Conservation (phyloP, 2,797 vertebrate species). For the Smutsia temminckii region DNA sequence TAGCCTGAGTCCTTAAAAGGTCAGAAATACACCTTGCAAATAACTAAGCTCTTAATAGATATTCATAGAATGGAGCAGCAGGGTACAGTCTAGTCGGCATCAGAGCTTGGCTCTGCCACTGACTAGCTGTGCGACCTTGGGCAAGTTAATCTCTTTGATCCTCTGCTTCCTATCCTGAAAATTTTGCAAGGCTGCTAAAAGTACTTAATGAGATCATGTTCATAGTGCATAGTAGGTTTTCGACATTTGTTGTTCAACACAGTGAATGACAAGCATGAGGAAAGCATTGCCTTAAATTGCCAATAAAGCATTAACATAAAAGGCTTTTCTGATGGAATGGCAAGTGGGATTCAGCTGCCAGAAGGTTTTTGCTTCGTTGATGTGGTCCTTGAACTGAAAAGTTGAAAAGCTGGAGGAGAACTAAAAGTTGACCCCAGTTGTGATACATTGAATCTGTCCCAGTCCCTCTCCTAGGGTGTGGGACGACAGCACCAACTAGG, state of each 20-base stretch:
- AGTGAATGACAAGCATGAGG: background rate
- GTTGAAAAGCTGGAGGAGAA: background rate
- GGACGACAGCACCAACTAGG: background rate
- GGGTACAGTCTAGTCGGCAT: slow-evolving; percentile 52
- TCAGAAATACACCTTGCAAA: slow-evolving; percentile 57
- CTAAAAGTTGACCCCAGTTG: background rate
- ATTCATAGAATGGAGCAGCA: slow-evolving; percentile 69
- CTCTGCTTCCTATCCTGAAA: slow-evolving; percentile 71
- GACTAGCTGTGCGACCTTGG: slow-evolving; percentile 63
- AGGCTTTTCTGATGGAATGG: background rate
- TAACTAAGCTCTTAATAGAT: slow-evolving; percentile 50
- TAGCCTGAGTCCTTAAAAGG: slow-evolving; percentile 42
- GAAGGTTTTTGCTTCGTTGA: background rate
- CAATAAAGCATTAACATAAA: background rate
- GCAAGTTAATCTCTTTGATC: slow-evolving; percentile 72
- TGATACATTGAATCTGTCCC: background rate
- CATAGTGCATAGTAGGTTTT: background rate
- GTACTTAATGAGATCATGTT: background rate
- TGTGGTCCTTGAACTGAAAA: background rate
- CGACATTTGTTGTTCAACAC: background rate
- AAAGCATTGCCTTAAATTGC: background rate
- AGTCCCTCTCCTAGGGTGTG: background rate
- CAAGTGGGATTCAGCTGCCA: background rate
- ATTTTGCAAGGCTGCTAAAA: background rate
- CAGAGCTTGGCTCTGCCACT: slow-evolving; percentile 50